Percentiles rank a stretch among this genome's conserved stretches.
Conservation (phyloP, 2,797 vertebrate species). For the Bradypodion ventrale region DNA sequence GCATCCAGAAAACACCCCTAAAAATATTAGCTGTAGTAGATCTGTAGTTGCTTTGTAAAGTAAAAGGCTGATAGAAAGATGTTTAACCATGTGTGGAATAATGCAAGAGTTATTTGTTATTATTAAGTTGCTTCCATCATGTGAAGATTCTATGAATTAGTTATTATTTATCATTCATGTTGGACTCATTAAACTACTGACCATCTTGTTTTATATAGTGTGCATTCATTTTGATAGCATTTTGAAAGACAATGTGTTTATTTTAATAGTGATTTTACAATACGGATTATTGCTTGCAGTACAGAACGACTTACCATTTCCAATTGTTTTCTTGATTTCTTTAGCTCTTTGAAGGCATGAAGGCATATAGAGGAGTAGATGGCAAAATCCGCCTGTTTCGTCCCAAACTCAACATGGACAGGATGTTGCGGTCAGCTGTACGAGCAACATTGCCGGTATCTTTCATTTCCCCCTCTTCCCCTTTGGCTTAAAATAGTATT, state of each 20-base stretch:
- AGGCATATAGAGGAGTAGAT: slow-evolving; percentile 87
- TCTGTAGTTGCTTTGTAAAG: not conserved
- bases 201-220: not conserved
- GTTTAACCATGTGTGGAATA: not conserved
- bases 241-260: not conserved
- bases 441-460: slow-evolving; percentile 86
- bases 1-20: not conserved
- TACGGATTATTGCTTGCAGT: rapidly evolving
- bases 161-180: not conserved
- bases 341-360: slow-evolving; percentile 91
- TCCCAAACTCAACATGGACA: slow-evolving; percentile 87
- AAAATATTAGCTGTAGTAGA: not conserved
- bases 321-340: slow-evolving; percentile 3
- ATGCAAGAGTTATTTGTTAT: not conserved
- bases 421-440: slow-evolving; percentile 83
- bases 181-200: not conserved
- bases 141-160: not conserved
- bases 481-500: not conserved
- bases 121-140: too few relatives aligned
- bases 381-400: slow-evolving; percentile 85
- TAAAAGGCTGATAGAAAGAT: not conserved
- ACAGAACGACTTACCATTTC: not conserved
- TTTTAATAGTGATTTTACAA: not conserved
- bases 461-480: not conserved
- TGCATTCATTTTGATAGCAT: not conserved